A percentile compares a stretch with the other conserved stretches of the same genome.
These are phyloP conservation scores for Chymomyza amoena DNA, from an alignment of 2,888 invertebrate species.

Conservation along the genomic window DNA sequence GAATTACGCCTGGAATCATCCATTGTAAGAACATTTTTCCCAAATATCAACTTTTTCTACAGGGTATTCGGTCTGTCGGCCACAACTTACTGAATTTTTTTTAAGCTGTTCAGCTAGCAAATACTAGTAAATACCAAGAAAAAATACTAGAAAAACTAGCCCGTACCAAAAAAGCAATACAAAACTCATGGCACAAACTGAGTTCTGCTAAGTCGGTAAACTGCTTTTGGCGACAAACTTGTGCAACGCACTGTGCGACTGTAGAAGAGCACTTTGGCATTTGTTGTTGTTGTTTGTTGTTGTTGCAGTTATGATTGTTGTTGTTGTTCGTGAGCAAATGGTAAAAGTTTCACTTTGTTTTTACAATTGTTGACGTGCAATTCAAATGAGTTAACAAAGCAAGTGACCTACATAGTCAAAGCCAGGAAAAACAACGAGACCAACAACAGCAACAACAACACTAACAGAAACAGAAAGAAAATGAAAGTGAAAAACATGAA, in stretches of 20 bases:
- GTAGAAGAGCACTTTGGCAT: constrained; percentile 16
- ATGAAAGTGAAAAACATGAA: constrained; percentile 22
- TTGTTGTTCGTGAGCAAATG: constrained; percentile 51
- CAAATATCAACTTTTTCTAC: too few relatives aligned
- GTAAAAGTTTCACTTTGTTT: constrained; percentile 68
- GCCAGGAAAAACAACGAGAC: not conserved
- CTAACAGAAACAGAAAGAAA: not conserved
- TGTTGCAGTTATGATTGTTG: constrained; percentile 18
- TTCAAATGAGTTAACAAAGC: constrained; percentile 68
- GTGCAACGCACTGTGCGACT: constrained; percentile 20
- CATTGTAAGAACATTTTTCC: too few relatives aligned
- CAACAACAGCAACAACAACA: constrained; percentile 18
- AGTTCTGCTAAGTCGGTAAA: constrained; percentile 23
- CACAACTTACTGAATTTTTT: too few relatives aligned
- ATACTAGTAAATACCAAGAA: not conserved
- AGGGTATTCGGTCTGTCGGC: too few relatives aligned
- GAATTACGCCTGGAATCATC: too few relatives aligned
- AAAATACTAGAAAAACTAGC: constrained; percentile 10
- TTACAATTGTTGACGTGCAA: constrained; percentile 70
- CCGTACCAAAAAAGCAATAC: not conserved
- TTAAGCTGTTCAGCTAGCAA: too few relatives aligned
- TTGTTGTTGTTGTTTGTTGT: constrained; percentile 27
- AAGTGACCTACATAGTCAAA: constrained; percentile 50
- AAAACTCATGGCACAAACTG: not conserved
- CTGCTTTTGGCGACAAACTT: constrained; percentile 44